Conservation (phyloP, 2,888 invertebrate species). For the Zygogramma bicolorata region DNA sequence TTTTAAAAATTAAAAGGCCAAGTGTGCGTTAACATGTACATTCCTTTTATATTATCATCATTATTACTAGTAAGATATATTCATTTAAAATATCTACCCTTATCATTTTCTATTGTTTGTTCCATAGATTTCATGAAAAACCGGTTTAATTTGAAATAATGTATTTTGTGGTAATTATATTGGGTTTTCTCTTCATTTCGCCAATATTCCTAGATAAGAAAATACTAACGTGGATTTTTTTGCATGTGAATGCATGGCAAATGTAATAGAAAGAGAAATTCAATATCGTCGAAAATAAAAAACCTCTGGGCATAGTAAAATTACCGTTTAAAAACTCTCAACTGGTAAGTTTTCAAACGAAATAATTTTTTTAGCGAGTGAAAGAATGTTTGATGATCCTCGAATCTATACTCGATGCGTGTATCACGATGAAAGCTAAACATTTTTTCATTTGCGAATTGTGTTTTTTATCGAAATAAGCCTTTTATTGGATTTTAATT, state of each 20-base stretch:
- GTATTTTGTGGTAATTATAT: background rate
- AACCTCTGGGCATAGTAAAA: constrained; percentile 41
- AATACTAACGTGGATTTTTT: constrained; percentile 35
- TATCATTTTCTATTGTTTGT: too few species aligned
- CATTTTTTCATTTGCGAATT: background rate
- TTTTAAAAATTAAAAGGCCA: background rate
- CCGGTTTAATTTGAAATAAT: background rate
- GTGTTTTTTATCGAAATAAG: background rate
- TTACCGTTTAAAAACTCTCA: constrained; percentile 41
- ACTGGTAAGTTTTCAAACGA: background rate
- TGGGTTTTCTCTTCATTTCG: constrained; percentile 17
- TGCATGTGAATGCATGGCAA: constrained; percentile 54
- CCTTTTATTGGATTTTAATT: background rate
- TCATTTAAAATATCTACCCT: too few species aligned
- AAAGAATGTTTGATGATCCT: background rate
- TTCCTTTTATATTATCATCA: too few species aligned
- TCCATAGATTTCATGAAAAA: too few species aligned
- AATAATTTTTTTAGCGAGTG: background rate
- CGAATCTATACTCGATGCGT: background rate
- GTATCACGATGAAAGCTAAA: background rate
- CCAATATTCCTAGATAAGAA: constrained; percentile 18
- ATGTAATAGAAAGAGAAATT: constrained; percentile 57
- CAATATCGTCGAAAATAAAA: constrained; percentile 47
- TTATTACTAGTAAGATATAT: too few species aligned
- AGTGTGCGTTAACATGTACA: too few species aligned